phyloP scores from a whole-genome alignment of 2,888 invertebrate genomes.

The Papilio protenor region DNA sequence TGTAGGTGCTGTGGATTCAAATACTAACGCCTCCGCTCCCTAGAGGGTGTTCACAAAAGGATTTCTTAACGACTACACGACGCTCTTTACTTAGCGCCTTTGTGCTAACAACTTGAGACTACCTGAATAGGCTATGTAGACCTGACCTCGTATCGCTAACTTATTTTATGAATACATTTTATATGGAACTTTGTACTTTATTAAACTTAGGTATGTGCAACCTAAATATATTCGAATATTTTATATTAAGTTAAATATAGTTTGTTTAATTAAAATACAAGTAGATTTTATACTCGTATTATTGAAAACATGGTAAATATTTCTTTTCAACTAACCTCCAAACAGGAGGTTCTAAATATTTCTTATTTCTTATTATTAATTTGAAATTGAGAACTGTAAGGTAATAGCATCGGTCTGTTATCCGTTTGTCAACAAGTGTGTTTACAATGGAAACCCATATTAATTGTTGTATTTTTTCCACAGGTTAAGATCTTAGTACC shows the following conservation, averaged over 20 bases:
- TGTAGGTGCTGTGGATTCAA: conserved; percentile 25
- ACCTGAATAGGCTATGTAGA: conserved; percentile 4
- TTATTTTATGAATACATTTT: neutral
- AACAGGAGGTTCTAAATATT: too few relatives aligned
- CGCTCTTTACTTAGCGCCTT: conserved; percentile 26
- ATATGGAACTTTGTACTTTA: neutral
- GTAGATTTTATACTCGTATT: too few relatives aligned
- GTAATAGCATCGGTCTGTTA: too few relatives aligned
- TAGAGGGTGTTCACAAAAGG: conserved; percentile 29
- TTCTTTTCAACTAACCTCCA: too few relatives aligned
- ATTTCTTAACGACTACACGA: conserved; percentile 38
- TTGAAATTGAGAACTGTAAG: neutral
- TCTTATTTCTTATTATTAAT: too few relatives aligned
- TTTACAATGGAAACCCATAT: conserved; percentile 16
- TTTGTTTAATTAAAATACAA: neutral
- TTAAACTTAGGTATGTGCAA: neutral
- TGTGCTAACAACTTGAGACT: conserved; percentile 29
- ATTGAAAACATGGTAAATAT: too few relatives aligned
- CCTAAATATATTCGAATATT: too few relatives aligned
- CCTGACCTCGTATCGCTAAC: conserved; percentile 18
- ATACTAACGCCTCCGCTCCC: conserved; percentile 25
- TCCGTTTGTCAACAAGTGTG: neutral
- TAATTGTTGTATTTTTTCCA: conserved; percentile 57
- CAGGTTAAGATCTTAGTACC: conserved; percentile 97
- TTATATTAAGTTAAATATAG: neutral